Conservation (phyloP, 2,888 invertebrate genomes). For the Drosophila mercatorum region DNA sequence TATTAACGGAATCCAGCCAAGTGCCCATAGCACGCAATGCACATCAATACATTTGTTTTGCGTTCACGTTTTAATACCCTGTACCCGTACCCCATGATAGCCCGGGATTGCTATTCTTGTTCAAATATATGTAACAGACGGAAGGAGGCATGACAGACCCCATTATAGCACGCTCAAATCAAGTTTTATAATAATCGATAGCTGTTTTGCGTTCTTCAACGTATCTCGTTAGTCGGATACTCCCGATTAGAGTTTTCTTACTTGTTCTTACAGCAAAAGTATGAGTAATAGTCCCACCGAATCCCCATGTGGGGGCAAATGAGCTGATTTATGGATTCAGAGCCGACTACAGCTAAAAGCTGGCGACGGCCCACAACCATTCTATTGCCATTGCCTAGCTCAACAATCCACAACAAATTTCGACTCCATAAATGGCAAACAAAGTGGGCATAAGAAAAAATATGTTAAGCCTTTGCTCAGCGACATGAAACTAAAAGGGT, state of each 20-base stretch:
- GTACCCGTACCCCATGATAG: too few species aligned
- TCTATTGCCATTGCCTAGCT: conserved; percentile 33
- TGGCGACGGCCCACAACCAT: conserved; percentile 33
- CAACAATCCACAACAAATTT: conserved; percentile 39
- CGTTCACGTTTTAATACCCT: neutral
- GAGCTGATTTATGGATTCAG: conserved; percentile 42
- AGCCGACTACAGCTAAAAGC: conserved; percentile 11
- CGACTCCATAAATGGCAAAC: conserved; percentile 42
- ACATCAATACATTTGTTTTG: conserved; percentile 62
- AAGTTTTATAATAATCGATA: too few species aligned
- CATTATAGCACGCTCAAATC: too few species aligned
- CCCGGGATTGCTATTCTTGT: too few species aligned
- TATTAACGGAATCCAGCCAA: conserved; percentile 35
- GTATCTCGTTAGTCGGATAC: neutral
- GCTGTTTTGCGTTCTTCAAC: too few species aligned
- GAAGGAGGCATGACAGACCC: too few species aligned
- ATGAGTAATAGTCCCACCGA: conserved; percentile 28
- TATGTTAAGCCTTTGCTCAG: conserved; percentile 26
- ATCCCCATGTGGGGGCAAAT: conserved; percentile 26
- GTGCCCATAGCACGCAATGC: conserved; percentile 66
- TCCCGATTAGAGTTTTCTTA: neutral
- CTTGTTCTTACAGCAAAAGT: conserved; percentile 11
- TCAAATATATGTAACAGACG: neutral
- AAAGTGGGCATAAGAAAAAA: conserved; percentile 17
- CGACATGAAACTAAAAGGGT: conserved; percentile 51